Conservation (phyloP, 2,888 invertebrate genomes). For the Cephus spinipes region DNA sequence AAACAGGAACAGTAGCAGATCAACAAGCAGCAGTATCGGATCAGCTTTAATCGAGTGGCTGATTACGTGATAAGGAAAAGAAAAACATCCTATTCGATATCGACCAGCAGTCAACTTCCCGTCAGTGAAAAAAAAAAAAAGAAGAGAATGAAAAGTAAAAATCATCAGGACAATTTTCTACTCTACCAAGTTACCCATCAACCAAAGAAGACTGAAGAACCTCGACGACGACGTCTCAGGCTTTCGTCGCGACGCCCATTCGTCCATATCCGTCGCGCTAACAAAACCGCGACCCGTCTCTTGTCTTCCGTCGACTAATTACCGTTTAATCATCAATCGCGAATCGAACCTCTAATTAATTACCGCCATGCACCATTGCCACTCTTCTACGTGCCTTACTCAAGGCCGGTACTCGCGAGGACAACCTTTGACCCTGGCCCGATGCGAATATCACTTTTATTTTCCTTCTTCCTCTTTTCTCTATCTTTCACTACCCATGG, state of each 20-base stretch:
- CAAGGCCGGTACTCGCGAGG: not conserved
- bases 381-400: not conserved
- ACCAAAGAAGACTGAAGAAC: constrained; percentile 72
- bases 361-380: not conserved
- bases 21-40: not conserved
- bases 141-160: not conserved
- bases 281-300: not conserved
- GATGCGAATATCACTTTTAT: not conserved
- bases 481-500: not conserved
- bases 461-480: not conserved
- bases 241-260: not conserved
- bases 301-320: constrained; percentile 50
- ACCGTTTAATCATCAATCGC: constrained; percentile 49
- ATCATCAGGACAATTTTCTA: constrained; percentile 2
- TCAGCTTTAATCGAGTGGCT: not conserved
- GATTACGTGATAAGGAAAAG: not conserved
- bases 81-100: not conserved
- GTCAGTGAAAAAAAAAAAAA: not conserved
- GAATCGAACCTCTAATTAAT: not conserved
- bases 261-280: not conserved
- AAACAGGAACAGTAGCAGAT: not conserved
- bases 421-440: not conserved
- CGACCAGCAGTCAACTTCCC: not conserved
- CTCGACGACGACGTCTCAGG: constrained; percentile 46
- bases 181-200: constrained; percentile 68